These are phyloP conservation scores for Chromobotia macracanthus DNA, from an alignment of 2,797 vertebrate genomes.

Conservation along the genomic window DNA sequence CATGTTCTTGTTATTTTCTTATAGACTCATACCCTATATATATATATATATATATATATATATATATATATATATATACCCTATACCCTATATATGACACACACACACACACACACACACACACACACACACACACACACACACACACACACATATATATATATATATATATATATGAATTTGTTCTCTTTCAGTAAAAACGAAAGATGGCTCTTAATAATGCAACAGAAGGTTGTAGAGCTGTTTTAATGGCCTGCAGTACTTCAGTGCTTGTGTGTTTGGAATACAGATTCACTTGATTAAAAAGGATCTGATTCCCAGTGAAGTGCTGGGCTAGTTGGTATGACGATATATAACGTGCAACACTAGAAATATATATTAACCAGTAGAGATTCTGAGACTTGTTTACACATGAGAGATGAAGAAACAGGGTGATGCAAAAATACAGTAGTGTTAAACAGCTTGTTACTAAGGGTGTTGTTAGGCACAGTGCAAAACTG, in stretches of 20 bases:
- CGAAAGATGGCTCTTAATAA: conserved; percentile 13
- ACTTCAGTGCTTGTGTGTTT: conserved; percentile 11
- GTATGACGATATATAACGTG: not conserved
- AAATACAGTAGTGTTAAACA: too few species aligned
- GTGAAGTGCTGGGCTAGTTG: not conserved
- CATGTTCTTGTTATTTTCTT: not conserved
- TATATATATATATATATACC: too few species aligned
- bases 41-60: too few species aligned
- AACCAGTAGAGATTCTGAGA: not conserved
- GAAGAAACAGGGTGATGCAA: not conserved
- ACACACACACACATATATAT: too few species aligned
- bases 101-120: too few species aligned
- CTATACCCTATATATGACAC: too few species aligned
- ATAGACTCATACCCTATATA: too few species aligned
- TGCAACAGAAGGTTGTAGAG: conserved; percentile 1
- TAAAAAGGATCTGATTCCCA: not conserved
- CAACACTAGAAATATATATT: not conserved
- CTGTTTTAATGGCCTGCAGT: not conserved
- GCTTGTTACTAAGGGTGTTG: too few species aligned
- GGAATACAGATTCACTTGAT: conserved; percentile 43
- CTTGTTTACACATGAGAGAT: not conserved
- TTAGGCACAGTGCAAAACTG: too few species aligned
- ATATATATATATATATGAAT: too few species aligned
- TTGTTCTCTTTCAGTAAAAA: not conserved
- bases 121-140: too few species aligned